Evolutionary conservation across 2,113 vertebrate species (phyloP).

Genomic region (Eidolon helvum): DNA sequence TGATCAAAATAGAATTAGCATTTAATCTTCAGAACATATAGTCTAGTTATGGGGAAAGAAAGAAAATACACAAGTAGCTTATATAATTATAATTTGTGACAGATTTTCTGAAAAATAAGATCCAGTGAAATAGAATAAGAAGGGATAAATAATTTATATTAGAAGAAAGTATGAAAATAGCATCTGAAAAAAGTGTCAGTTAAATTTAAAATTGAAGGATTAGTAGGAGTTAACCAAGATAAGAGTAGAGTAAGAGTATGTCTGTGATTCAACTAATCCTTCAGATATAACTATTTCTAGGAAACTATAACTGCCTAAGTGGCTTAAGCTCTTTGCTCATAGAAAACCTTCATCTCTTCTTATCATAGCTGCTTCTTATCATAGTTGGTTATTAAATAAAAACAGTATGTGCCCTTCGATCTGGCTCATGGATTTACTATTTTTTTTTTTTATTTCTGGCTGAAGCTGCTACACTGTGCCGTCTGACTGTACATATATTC

Average conservation of each 20-base stretch:
- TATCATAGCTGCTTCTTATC: slow-evolving; percentile 16
- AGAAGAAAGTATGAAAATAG: background rate
- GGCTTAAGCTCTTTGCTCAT: background rate
- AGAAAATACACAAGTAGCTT: background rate
- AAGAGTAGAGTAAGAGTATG: background rate
- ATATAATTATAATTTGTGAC: background rate
- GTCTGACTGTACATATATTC: background rate
- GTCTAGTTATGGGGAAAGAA: background rate
- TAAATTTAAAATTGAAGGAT: background rate
- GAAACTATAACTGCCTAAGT: slow-evolving; percentile 13
- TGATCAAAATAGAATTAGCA: background rate
- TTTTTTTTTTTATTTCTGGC: background rate
- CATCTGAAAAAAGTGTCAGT: background rate
- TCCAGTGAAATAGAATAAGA: background rate
- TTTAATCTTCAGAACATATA: background rate
- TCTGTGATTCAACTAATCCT: slow-evolving; percentile 14
- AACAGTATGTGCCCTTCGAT: background rate
- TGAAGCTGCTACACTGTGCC: background rate
- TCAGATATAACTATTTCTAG: background rate
- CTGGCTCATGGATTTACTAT: background rate
- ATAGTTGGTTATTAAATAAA: slow-evolving; percentile 10
- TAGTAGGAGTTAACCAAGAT: background rate
- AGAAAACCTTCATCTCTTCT: slow-evolving; percentile 29
- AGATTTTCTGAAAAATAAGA: background rate
- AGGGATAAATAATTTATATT: background rate